These are phyloP conservation scores for Micromesistius poutassou DNA, from an alignment of 2,797 vertebrate species.

Conservation along the genomic window DNA sequence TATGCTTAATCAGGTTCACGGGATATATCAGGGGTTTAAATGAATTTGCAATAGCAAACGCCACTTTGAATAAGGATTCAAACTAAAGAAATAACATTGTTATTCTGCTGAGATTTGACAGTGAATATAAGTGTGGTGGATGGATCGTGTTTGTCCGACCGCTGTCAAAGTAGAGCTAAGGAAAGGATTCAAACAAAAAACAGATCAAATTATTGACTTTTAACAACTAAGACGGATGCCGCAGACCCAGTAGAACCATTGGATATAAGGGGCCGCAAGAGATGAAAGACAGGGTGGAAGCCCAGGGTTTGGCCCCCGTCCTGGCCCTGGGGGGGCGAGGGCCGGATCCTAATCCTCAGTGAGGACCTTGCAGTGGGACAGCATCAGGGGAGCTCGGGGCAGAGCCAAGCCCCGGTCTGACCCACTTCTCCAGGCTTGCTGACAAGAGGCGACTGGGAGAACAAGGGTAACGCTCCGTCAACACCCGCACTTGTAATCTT, in stretches of 20 bases:
- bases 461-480: slow-evolving; percentile 65
- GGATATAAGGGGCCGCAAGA: slow-evolving; percentile 1
- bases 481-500: slow-evolving; percentile 63
- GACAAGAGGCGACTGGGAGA: slow-evolving; percentile 47
- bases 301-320: slow-evolving; percentile 41
- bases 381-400: slow-evolving; percentile 41
- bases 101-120: not conserved
- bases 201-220: not conserved
- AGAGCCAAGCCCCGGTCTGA: slow-evolving; percentile 54
- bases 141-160: not conserved
- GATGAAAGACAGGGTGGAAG: slow-evolving; percentile 4
- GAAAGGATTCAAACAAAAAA: not conserved
- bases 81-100: not conserved
- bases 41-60: not conserved
- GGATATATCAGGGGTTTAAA: not conserved
- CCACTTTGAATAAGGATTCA: not conserved
- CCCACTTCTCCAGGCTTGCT: slow-evolving; percentile 63
- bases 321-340: slow-evolving; percentile 11
- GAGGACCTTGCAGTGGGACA: slow-evolving; percentile 41
- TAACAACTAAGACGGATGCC: not conserved
- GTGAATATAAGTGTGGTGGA: not conserved
- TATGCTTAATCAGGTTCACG: not conserved
- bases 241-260: not conserved
- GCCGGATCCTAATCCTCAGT: slow-evolving; percentile 45
- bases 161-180: not conserved